Evolutionary conservation across 1,140 invertebrate species (phyloP), one percentile per base, ranked within the genome.

Genomic region (Drepana arcuata): DNA sequence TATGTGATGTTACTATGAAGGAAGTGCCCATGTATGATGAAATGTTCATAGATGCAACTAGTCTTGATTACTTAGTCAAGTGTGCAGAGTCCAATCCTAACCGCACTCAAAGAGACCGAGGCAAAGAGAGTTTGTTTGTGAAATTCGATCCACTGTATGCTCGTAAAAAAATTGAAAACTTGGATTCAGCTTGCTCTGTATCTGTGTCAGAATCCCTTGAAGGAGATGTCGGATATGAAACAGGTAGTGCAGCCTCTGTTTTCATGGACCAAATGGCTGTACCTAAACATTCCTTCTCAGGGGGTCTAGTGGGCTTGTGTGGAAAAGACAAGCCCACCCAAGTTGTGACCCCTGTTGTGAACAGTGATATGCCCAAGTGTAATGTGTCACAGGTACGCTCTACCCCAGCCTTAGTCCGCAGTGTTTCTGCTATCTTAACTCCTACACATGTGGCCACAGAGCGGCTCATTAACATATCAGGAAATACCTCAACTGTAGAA

Each of bases 131-230:
- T 42, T 63, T 88, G 13, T 88, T 86, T 57, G 72, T 87, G 12
- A 88, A 87, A 45, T 89, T 89, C 50, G 88, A 89, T 63, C 88
- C 88, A 9, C 48, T 88, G 16, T 81, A 87, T 56, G 66, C 73
- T n/a, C 57, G 55, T 16, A 58, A 57, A 36, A 58, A 57, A 36
- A 35, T 52, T 9, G 48, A 37, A 21, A 26, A 27, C 38, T 44
- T 50, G 34, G 32, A 23, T 14, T 53, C 49, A 42, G 36, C 48
- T 16, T 12, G 41, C 37, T 65, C 44, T 40, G 44, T 52, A 23
- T 48, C 54, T 16, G 33, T 21, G 25, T 29, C 48, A n/a, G 59
- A 69, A 31, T 62, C 57, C 1, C 48, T 41, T 6, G 74, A 79
- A 24, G 50, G 35, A 50, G 77, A 81, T 41, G 41, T 68, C 14